Base-by-base conservation (phyloP, 2,797 vertebrate species). In the Xenopus petersii region DNA sequence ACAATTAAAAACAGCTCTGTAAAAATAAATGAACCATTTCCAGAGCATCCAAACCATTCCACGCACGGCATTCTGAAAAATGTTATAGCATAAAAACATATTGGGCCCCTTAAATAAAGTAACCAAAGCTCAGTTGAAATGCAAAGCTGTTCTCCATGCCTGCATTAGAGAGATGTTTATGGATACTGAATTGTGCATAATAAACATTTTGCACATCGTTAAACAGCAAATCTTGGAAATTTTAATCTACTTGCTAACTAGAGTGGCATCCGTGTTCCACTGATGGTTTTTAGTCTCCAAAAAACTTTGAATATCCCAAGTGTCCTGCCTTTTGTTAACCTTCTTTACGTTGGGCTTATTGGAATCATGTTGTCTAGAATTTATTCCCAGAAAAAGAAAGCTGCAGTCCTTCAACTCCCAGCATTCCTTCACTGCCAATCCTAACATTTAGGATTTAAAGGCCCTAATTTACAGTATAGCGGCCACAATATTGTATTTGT, bases 191-290 rank as follows among this genome's bases (percentile, higher is more conserved):
- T 63, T 56, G 58, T 30, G 64, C 62, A 63, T 64, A 58, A 64
- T 73, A 69, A 63, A 68, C 65, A 68, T 59, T 77, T 64, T 64
- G 26, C 33, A 64, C 15, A 75, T 42, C 48, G 33, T 64, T 75
- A 70, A 75, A 59, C 54, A 65, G 67, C 81, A 80, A 79, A 77
- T 79, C 77, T 26, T 24, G 70, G 80, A 80, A 83, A 75, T 55
- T 36, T 71, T 71, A 59, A 12, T 36, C 13, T 56, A 17, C 48
- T 71, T 62, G 30, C 16, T 71, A 71, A 49, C 26, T 47, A 60
- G 48, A 75, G 46, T n/a, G 16, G 10, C 7, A 7, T 51, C 11
- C 10, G 12, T 51, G 49, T 51, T 7, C 54, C 54, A 16, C 54
- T 17, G 54, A 12, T 67, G 33, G 33, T 36, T 36, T 42, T 42